Conservation (phyloP, 2,797 vertebrate species). For the Apogon hyalosoma region DNA sequence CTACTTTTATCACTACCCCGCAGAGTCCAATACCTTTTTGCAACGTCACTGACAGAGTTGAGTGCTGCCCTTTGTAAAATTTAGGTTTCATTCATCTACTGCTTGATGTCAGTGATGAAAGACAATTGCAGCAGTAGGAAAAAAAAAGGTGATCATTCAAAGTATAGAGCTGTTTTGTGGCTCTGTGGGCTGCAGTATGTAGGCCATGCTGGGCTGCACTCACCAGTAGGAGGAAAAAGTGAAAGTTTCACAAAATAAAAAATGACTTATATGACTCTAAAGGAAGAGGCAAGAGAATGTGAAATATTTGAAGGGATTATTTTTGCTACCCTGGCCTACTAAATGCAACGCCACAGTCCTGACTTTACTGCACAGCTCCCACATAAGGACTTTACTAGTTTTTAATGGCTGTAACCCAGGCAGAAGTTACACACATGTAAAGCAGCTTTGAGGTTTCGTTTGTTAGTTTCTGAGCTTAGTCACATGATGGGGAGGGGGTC, state of each 20-base stretch:
- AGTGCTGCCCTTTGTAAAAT: constrained; percentile 50
- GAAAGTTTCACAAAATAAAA: neutral
- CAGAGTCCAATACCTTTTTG: constrained; percentile 13
- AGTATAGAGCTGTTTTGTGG: constrained; percentile 4
- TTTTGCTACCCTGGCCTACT: constrained; percentile 45
- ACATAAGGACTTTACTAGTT: constrained; percentile 13
- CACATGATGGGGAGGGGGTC: constrained; percentile 64
- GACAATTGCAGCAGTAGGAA: constrained; percentile 25
- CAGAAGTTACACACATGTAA: constrained; percentile 52
- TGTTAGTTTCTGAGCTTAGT: constrained; percentile 49
- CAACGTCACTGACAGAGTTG: constrained; percentile 34
- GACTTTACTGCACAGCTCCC: constrained; percentile 21
- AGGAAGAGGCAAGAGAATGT: constrained; percentile 6
- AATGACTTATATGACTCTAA: constrained; percentile 21
- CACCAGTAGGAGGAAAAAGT: neutral
- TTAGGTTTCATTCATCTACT: constrained; percentile 8
- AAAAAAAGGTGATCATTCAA: constrained; percentile 19
- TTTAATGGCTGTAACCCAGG: constrained; percentile 30
- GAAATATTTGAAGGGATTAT: constrained; percentile 30
- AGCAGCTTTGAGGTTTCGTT: constrained; percentile 44
- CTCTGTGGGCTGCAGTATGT: neutral
- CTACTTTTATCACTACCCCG: constrained; percentile 57
- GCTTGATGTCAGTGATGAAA: constrained; percentile 6
- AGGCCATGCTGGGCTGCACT: constrained; percentile 1
- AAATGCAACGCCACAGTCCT: constrained; percentile 20